These are phyloP conservation scores for Geotrypetes seraphini DNA, from an alignment of 2,797 vertebrate genomes.

Conservation along the genomic window DNA sequence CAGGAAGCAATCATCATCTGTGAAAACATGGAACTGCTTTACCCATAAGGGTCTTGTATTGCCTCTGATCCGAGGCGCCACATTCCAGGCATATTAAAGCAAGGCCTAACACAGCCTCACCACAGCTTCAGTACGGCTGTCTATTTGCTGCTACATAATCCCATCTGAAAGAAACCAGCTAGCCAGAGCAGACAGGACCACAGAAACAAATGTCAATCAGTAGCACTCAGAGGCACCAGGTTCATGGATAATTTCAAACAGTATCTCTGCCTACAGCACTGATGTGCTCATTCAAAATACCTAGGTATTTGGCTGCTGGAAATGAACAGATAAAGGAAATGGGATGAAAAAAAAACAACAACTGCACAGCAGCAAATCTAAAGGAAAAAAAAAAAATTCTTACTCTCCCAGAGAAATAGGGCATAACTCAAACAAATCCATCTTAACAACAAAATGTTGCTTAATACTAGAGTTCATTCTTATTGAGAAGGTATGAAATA, in stretches of 20 bases:
- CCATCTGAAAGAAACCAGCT: constrained; percentile 72
- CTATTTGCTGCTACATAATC: constrained; percentile 52
- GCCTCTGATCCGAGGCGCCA: constrained; percentile 54
- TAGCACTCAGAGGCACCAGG: constrained; percentile 55
- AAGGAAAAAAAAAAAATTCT: constrained; percentile 8
- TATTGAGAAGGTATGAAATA: no score
- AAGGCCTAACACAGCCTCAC: constrained; percentile 23
- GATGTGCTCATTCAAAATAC: constrained; percentile 68
- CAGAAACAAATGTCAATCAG: constrained; percentile 69
- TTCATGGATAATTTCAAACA: constrained; percentile 73
- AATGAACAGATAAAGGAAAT: constrained; percentile 58
- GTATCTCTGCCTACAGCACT: constrained; percentile 59
- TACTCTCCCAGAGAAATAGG: constrained; percentile 42
- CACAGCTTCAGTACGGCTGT: constrained; percentile 46
- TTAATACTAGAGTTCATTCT: no score
- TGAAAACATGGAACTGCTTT: constrained; percentile 55
- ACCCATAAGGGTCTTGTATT: constrained; percentile 29
- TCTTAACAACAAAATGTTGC: no score
- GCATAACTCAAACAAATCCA: no score
- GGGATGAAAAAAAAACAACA: constrained; percentile 29
- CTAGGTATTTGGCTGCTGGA: constrained; percentile 64
- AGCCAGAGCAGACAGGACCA: constrained; percentile 63
- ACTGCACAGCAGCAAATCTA: constrained; percentile 12
- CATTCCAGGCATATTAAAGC: constrained; percentile 59
- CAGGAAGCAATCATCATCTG: constrained; percentile 70